Conservation (phyloP, 2,888 invertebrate species). For the Drosophila antonietae region DNA sequence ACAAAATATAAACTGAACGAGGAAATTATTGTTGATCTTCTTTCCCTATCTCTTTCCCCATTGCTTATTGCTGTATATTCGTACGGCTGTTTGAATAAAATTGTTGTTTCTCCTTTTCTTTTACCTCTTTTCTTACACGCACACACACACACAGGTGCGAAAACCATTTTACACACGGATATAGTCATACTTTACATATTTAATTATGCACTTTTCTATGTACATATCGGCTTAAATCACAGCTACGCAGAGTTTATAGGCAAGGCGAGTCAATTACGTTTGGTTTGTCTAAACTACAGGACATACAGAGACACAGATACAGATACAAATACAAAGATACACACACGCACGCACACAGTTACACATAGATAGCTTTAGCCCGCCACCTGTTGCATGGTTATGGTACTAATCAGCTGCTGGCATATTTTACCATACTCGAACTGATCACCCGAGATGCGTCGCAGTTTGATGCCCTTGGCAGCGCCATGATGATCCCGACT, state of each 20-base stretch:
- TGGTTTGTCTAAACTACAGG: conserved; percentile 31
- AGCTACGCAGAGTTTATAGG: conserved; percentile 73
- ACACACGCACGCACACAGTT: conserved; percentile 11
- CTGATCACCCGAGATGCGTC: conserved; percentile 94
- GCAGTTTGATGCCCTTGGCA: conserved; percentile 92
- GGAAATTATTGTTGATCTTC: background rate
- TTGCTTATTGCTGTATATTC: conserved; percentile 35
- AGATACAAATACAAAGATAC: conserved; percentile 9
- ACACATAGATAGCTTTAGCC: conserved; percentile 51
- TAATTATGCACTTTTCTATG: conserved; percentile 28
- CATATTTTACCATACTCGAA: conserved; percentile 94
- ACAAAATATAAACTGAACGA: conserved; percentile 10
- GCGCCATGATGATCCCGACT: conserved; percentile 86
- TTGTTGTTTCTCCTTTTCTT: background rate
- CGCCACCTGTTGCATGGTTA: conserved; percentile 88
- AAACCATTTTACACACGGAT: conserved; percentile 14
- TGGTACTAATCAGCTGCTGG: conserved; percentile 93
- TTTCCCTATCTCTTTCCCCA: conserved; percentile 3
- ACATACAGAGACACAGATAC: conserved; percentile 23
- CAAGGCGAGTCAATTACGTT: conserved; percentile 64
- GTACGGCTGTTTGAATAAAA: conserved; percentile 30
- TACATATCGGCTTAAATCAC: conserved; percentile 69
- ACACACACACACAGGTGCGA: conserved; percentile 9
- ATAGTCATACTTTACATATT: conserved; percentile 20
- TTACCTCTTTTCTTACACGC: background rate